Evolutionary conservation across 2,888 invertebrate genomes (phyloP).

Genomic region (Cheilosia urbana): DNA sequence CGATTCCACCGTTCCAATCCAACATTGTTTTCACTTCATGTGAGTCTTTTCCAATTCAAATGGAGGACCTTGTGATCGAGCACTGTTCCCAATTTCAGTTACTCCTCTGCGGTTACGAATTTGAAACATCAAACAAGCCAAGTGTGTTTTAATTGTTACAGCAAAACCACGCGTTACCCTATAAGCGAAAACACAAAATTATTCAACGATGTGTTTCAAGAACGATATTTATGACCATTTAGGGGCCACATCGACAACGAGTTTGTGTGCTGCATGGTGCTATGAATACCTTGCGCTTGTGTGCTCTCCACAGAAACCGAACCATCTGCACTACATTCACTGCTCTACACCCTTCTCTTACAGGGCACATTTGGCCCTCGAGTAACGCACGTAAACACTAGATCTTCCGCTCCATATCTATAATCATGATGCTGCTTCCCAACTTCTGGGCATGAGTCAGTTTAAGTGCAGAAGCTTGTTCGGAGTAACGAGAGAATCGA

Average conservation of each 20-base stretch:
- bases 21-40: too few relatives aligned
- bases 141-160: background rate
- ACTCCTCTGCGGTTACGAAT: background rate
- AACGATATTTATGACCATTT: conserved; percentile 54
- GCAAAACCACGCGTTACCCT: conserved; percentile 4
- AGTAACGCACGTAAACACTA: conserved; percentile 69
- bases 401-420: conserved; percentile 55
- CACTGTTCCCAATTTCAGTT: too few relatives aligned
- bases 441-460: conserved; percentile 10
- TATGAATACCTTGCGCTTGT: background rate
- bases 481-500: background rate
- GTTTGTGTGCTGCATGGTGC: background rate
- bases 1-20: too few relatives aligned
- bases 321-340: conserved; percentile 10
- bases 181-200: background rate
- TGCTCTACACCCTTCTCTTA: background rate
- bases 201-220: conserved; percentile 31
- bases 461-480: conserved; percentile 65
- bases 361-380: conserved; percentile 26
- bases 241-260: conserved; percentile 16
- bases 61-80: too few relatives aligned
- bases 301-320: conserved; percentile 1
- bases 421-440: conserved; percentile 45
- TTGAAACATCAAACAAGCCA: background rate
- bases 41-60: too few relatives aligned